Evolutionary conservation across 2,888 invertebrate species (phyloP).

Genomic region (Antheraea yamamai): DNA sequence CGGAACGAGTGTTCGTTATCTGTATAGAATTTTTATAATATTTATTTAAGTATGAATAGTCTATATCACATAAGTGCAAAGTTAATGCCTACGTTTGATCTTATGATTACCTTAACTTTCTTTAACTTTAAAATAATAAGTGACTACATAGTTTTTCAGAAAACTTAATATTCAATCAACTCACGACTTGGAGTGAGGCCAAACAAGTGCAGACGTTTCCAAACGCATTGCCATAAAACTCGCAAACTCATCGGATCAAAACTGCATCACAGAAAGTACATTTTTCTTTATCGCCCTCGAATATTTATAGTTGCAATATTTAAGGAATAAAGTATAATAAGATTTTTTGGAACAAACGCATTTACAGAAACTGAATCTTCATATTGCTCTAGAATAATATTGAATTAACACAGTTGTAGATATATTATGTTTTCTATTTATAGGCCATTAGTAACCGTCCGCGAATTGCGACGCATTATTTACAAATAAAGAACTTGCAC

Average conservation of each 20-base stretch:
- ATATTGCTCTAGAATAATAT: background rate
- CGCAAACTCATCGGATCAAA: conserved; percentile 62
- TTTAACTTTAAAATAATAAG: background rate
- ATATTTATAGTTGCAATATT: conserved; percentile 25
- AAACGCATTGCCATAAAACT: conserved; percentile 61
- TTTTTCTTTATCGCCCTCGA: conserved; percentile 38
- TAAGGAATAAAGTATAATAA: background rate
- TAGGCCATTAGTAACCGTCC: no score
- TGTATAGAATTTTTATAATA: no score
- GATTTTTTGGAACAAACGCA: background rate
- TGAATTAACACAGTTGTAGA: background rate
- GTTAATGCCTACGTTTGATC: background rate
- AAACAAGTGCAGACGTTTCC: conserved; percentile 61
- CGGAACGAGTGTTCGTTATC: no score
- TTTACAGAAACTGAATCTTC: background rate
- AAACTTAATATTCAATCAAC: conserved; percentile 35
- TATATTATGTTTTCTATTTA: no score
- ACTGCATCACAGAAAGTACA: conserved; percentile 43
- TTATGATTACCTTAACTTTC: background rate
- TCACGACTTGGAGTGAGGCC: conserved; percentile 56
- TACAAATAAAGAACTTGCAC: no score
- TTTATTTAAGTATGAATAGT: background rate
- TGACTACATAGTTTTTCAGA: conserved; percentile 17
- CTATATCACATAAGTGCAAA: background rate
- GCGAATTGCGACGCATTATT: no score